Conservation (phyloP, 2,797 vertebrate genomes). For the Sebastes iracundus region DNA sequence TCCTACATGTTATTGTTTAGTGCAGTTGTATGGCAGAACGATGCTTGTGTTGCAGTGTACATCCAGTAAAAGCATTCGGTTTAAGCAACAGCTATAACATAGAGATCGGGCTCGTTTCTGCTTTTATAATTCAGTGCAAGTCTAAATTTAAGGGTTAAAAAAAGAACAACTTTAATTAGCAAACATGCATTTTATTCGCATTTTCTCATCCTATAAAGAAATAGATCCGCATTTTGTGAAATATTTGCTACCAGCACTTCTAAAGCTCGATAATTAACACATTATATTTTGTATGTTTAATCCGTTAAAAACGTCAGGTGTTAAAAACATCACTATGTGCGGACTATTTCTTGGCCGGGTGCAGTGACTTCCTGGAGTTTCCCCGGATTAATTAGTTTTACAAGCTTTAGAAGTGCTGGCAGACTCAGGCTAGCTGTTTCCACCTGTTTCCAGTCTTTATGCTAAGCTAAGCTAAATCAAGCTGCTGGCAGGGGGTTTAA, state of each 20-base stretch:
- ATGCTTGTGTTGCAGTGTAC: neutral
- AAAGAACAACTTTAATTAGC: neutral
- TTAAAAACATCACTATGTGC: no score
- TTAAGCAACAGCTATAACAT: neutral
- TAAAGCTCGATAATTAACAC: neutral
- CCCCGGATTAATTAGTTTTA: neutral
- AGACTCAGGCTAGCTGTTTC: neutral
- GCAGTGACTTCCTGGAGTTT: neutral
- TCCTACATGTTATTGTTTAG: neutral
- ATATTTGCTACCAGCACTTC: neutral
- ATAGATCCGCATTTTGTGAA: neutral
- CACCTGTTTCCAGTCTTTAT: neutral
- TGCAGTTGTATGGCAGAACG: conserved; percentile 6
- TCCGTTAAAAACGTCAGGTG: neutral
- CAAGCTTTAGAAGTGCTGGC: no score
- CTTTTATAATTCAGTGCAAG: neutral
- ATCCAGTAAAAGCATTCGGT: neutral
- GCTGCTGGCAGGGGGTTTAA: neutral
- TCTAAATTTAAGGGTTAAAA: neutral
- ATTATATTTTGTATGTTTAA: neutral
- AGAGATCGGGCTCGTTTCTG: neutral
- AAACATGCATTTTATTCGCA: neutral
- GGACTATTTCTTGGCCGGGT: no score
- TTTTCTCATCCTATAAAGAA: neutral
- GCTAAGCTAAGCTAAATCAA: neutral